These are phyloP conservation scores for Saccopteryx bilineata DNA, from an alignment of 2,113 vertebrate species.

Conservation along the genomic window DNA sequence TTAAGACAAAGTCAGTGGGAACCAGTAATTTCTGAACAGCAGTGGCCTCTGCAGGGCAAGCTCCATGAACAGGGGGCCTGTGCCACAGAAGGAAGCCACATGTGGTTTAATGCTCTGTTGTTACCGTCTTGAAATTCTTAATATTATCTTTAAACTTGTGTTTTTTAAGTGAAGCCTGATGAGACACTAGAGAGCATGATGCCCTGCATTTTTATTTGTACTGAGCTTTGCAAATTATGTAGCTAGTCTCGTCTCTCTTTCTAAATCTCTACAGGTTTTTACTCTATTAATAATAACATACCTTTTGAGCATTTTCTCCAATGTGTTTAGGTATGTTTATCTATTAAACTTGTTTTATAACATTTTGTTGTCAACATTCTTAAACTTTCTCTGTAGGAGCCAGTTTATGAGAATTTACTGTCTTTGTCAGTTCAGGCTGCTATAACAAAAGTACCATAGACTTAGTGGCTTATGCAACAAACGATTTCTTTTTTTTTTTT, in stretches of 20 bases:
- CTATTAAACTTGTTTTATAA: neutral
- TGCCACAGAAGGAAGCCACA: neutral
- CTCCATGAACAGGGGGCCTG: neutral
- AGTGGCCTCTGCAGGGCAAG: neutral
- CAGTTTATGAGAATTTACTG: neutral
- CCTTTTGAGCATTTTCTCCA: conserved; percentile 20
- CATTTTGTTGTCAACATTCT: neutral
- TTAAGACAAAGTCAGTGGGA: neutral
- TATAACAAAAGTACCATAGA: neutral
- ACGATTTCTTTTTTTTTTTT: conserved; percentile 19
- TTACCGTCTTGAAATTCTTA: neutral
- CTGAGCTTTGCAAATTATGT: neutral
- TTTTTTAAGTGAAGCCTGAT: neutral
- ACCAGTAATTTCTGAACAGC: neutral
- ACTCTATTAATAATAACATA: neutral
- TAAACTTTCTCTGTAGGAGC: neutral
- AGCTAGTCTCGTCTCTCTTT: neutral
- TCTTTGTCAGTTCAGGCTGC: neutral
- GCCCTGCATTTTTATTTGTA: neutral
- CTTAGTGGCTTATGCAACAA: neutral
- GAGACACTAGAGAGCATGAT: neutral
- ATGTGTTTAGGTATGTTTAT: neutral
- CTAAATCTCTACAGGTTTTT: neutral
- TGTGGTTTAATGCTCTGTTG: neutral
- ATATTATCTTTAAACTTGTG: neutral